A percentile compares a stretch with the other conserved stretches of the same genome.
Conservation (phyloP, 2,113 vertebrate genomes). For the Poeciliopsis occidentalis region DNA sequence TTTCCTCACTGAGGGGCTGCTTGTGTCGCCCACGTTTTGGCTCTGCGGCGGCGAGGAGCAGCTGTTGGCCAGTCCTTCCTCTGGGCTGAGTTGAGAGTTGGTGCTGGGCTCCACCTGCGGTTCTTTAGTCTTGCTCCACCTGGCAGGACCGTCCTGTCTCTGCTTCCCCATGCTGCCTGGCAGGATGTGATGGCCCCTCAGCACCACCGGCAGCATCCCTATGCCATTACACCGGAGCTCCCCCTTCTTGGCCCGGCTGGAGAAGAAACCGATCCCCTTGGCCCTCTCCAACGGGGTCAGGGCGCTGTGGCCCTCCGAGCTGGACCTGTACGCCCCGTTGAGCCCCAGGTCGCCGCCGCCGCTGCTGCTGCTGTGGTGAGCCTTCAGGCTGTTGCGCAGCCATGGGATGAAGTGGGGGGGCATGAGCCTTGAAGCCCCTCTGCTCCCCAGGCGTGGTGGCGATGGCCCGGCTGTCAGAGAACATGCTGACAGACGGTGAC, state of each 20-base stretch:
- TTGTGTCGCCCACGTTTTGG: constrained; percentile 42
- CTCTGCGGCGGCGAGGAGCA: constrained; percentile 56
- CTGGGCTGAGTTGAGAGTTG: constrained; percentile 3
- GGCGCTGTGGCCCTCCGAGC: constrained; percentile 40
- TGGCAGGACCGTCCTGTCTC: constrained; percentile 54
- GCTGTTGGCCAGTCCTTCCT: constrained; percentile 35
- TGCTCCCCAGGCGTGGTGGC: constrained; percentile 53
- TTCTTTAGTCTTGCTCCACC: constrained; percentile 62
- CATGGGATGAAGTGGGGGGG: constrained; percentile 76
- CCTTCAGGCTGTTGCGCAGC: constrained; percentile 73
- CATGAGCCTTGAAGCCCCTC: constrained; percentile 67
- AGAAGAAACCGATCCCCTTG: constrained; percentile 69
- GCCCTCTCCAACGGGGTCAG: constrained; percentile 60
- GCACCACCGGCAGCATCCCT: constrained; percentile 66
- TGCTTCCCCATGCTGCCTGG: constrained; percentile 58
- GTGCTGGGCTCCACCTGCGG: constrained; percentile 17
- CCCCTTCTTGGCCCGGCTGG: constrained; percentile 52
- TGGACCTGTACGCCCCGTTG: constrained; percentile 56
- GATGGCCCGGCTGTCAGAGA: constrained; percentile 69
- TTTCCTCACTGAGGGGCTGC: constrained; percentile 61
- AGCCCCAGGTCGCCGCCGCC: constrained; percentile 61
- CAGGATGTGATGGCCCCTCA: constrained; percentile 64
- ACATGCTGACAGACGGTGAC: constrained; percentile 74
- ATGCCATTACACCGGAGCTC: constrained; percentile 65
- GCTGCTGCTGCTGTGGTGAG: constrained; percentile 40